Conservation (phyloP, 2,797 vertebrate genomes). For the Phrynocephalus guinanensis region DNA sequence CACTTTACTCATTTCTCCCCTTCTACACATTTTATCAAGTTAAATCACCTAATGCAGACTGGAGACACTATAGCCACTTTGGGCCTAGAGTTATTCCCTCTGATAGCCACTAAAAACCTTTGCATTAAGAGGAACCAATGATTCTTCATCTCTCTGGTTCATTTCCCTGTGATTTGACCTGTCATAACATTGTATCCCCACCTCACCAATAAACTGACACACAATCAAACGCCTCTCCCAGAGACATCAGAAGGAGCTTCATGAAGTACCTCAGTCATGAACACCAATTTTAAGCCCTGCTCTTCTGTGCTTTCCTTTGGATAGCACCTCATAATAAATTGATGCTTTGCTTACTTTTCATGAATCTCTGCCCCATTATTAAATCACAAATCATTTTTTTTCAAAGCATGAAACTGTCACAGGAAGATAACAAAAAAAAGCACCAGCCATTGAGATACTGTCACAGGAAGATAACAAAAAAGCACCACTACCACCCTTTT, state of each 20-base stretch:
- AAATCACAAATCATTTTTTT: constrained; percentile 50
- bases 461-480: no score
- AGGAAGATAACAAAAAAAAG: constrained; percentile 21
- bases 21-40: background rate
- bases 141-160: constrained; percentile 1
- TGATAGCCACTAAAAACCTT: background rate
- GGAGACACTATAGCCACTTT: background rate
- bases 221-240: background rate
- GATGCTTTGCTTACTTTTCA: constrained; percentile 40
- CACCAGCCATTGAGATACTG: background rate
- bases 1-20: background rate
- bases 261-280: background rate
- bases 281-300: background rate
- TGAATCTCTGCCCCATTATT: constrained; percentile 52
- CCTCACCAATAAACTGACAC: background rate
- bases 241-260: background rate
- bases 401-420: constrained; percentile 32
- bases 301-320: background rate
- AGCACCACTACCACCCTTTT: background rate
- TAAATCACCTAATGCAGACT: background rate
- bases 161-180: background rate
- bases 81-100: background rate
- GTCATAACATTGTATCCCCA: fast-evolving
- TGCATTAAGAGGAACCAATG: fast-evolving
- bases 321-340: constrained; percentile 45